Conservation (phyloP, 1,140 invertebrate genomes). For the Caenorhabditis brenneri region DNA sequence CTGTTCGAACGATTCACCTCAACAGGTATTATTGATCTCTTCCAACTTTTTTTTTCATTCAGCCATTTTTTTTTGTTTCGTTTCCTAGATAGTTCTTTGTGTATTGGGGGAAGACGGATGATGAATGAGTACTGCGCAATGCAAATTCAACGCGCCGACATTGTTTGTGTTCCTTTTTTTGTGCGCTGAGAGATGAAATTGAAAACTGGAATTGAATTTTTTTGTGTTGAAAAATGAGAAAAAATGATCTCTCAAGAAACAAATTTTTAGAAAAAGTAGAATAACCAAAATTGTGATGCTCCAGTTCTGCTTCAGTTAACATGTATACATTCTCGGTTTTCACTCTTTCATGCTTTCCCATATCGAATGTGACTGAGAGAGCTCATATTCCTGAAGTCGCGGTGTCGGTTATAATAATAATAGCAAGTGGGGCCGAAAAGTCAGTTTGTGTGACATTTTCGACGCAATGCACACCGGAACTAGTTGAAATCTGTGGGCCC, state of each 20-base stretch:
- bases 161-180: slow-evolving; percentile 35
- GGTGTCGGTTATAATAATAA: slow-evolving; percentile 18
- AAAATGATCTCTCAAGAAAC: neutral
- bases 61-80: neutral
- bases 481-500: slow-evolving; percentile 1
- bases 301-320: slow-evolving; percentile 20
- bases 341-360: neutral
- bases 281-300: slow-evolving; percentile 11
- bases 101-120: neutral
- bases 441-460: neutral
- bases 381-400: slow-evolving; percentile 11
- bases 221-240: neutral
- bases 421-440: neutral
- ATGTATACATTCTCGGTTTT: slow-evolving; percentile 25
- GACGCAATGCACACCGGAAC: slow-evolving; percentile 21
- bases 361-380: neutral
- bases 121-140: slow-evolving; percentile 15
- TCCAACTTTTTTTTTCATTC: neutral
- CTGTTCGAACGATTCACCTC: slow-evolving; percentile 48
- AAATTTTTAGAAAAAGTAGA: neutral
- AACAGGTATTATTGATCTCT: slow-evolving; percentile 46
- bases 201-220: slow-evolving; percentile 35
- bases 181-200: neutral
- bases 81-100: slow-evolving; percentile 18
- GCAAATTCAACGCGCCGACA: slow-evolving; percentile 12